Evolutionary conservation across 2,797 vertebrate species (phyloP).

Genomic region (Anas georgica): DNA sequence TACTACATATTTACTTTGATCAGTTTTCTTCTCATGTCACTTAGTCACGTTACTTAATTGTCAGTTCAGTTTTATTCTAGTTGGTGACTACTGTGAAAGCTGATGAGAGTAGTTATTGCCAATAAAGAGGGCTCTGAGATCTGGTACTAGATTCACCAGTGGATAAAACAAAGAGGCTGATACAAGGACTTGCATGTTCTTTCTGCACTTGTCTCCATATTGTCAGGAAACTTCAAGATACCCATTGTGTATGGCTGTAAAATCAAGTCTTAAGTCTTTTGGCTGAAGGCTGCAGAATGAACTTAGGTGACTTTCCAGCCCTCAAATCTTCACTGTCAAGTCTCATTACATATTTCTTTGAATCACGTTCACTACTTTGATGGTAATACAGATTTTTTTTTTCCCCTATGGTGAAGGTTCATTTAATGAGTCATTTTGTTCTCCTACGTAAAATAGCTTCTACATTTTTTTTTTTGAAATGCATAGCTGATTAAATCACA

Average conservation of each 20-base stretch:
- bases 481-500: constrained; percentile 73
- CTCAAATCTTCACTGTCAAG: constrained; percentile 51
- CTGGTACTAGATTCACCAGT: neutral
- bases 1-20: neutral
- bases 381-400: constrained; percentile 54
- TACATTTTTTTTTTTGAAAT: constrained; percentile 36
- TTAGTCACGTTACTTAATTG: neutral
- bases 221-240: neutral
- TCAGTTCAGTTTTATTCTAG: neutral
- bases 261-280: neutral
- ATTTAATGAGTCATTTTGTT: constrained; percentile 73
- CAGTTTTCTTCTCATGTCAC: neutral
- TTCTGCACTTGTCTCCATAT: neutral
- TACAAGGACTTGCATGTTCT: neutral
- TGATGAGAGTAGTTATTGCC: neutral
- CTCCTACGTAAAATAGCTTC: constrained; percentile 71
- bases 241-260: neutral
- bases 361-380: constrained; percentile 66
- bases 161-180: neutral
- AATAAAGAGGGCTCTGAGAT: neutral
- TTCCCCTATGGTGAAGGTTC: constrained; percentile 63
- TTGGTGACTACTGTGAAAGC: neutral
- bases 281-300: constrained; percentile 46
- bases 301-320: constrained; percentile 47
- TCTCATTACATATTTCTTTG: constrained; percentile 51